Base-by-base conservation (phyloP, 2,113 vertebrate genomes). In the Tenrec ecaudatus region DNA sequence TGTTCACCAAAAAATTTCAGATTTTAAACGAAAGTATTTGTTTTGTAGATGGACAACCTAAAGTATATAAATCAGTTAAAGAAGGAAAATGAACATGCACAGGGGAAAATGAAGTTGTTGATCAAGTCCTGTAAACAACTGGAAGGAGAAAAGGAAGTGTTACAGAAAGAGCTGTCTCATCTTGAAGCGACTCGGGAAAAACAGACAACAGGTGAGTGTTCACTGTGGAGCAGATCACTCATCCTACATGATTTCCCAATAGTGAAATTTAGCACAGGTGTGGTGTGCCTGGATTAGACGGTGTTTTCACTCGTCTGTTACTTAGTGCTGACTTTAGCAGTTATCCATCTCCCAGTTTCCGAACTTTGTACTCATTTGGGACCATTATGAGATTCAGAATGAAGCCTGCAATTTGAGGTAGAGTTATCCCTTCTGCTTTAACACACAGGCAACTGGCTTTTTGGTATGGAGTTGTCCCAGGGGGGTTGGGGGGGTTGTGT, bases 51-150 rank as follows among this genome's bases (percentile, higher is more conserved):
- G 40, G 98, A 97, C 0, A 98, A 98, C 89, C 43, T 96, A 38
- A 98, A 98, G 16, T 73, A 94, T 14, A 86, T 92, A 29, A 64
- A 94, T 90, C 97, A 98, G 11, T 91, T 99, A 85, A 97, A 98
- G 88, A 98, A 98, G 93, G 98, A 98, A 86, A 98, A 96, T 88
- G 98, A 98, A 31, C 96, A 95, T 68, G 97, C 98, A 58, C 95
- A 97, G 78, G 98, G 97, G 95, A 97, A 98, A 96, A 97, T 98
- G 64, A 98, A 96, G 81, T 97, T 98, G 25, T 98, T 98, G 98
- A 98, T 99, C 97, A 98, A 98, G 94, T 98, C 97, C 19, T 99
- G 98, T 97, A 98, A 98, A 95, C 98, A 98, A 93, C 96, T 99
- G 97, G 98, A 99, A 96, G 96, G 98, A 91, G 99, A 99, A 96